phyloP scores from a whole-genome alignment of 2,888 invertebrate genomes.

The Latrodectus elegans region DNA sequence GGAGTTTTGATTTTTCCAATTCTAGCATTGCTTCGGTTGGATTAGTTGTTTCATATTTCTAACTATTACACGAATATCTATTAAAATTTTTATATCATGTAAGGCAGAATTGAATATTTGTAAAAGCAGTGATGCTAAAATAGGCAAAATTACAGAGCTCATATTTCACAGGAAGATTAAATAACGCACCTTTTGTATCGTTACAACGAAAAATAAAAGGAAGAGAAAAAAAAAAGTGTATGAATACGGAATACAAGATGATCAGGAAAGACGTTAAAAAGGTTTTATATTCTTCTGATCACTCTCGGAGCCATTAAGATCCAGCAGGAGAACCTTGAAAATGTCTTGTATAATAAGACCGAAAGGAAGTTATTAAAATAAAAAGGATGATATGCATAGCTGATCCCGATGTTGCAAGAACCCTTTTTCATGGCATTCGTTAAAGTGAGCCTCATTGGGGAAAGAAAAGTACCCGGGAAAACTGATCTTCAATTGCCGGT shows the following conservation, averaged over 20 bases:
- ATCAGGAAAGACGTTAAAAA: background rate
- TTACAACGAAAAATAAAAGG: background rate
- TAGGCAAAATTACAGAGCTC: too few species aligned
- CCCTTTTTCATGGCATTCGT: conserved; percentile 22
- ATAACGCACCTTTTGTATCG: too few species aligned
- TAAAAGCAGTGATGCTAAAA: too few species aligned
- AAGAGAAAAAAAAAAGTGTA: background rate
- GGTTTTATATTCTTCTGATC: background rate
- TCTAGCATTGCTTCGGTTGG: too few species aligned
- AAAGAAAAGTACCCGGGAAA: conserved; percentile 1
- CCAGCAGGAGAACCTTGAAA: conserved; percentile 8
- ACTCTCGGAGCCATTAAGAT: conserved; percentile 4
- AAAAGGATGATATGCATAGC: conserved; percentile 44
- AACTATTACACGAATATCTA: too few species aligned
- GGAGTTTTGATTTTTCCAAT: too few species aligned
- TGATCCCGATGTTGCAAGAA: conserved; percentile 9
- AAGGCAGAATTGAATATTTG: too few species aligned
- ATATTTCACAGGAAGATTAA: too few species aligned
- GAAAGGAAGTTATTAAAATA: conserved; percentile 45
- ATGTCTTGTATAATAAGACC: background rate
- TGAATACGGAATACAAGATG: background rate
- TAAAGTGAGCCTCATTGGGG: background rate
- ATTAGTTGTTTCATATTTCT: too few species aligned
- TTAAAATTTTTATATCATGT: too few species aligned
- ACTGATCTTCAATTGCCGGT: too few species aligned